phyloP scores from a whole-genome alignment of 2,888 invertebrate species.

The Ichneumoninae sp. region DNA sequence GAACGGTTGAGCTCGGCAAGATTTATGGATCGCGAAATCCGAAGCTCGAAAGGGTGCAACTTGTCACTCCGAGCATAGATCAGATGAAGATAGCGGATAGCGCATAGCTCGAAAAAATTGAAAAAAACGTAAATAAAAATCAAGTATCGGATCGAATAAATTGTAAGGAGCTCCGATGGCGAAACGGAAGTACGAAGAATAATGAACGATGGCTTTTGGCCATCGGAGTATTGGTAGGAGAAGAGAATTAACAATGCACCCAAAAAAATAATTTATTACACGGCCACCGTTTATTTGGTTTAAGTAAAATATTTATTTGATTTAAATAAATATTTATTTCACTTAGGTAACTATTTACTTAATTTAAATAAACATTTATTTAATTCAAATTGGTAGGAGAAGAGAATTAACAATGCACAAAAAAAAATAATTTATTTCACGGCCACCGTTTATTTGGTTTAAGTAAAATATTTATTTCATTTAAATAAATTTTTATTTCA shows the following conservation, averaged over 20 bases:
- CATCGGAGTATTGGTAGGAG: not conserved
- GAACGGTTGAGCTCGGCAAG: conserved; percentile 24
- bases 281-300: too few species aligned
- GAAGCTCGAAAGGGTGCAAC: conserved; percentile 15
- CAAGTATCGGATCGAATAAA: not conserved
- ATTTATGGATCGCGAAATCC: conserved; percentile 42
- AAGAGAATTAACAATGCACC: not conserved
- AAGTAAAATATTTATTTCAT: too few species aligned
- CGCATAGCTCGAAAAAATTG: not conserved
- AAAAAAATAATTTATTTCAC: too few species aligned
- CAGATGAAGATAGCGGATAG: not conserved
- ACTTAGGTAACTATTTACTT: too few species aligned
- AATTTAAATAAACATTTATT: too few species aligned
- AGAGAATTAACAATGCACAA: too few species aligned
- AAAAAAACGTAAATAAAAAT: not conserved
- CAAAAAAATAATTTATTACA: too few species aligned
- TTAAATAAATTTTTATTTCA: too few species aligned
- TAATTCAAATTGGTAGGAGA: too few species aligned
- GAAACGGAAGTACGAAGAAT: not conserved
- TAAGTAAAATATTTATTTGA: too few species aligned
- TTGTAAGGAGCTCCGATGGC: not conserved
- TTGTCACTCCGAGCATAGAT: not conserved
- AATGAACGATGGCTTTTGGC: not conserved
- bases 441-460: too few species aligned
- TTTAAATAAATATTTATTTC: too few species aligned